Base-by-base conservation (phyloP, 2,797 vertebrate genomes). In the Caiman crocodilus region DNA sequence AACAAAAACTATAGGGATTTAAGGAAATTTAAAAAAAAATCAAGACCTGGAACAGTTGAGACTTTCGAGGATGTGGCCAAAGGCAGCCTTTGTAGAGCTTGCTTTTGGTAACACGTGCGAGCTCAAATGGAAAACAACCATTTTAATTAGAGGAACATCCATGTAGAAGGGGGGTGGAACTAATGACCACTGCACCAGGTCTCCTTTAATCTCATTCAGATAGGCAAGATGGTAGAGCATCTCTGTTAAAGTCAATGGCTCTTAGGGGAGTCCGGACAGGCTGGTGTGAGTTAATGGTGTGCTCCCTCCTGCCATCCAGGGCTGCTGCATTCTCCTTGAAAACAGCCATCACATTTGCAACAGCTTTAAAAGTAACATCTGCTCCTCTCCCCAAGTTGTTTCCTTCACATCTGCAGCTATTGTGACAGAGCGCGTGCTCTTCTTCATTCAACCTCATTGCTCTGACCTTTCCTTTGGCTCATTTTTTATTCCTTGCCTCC, bases 391-490 rank as follows among this genome's bases (percentile, higher is more conserved):
- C 67, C 61, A 63, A 58, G 21, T 85, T 79, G 60, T 92, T 95
- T 85, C 71, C 77, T 63, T 89, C 90, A 90, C 71, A 75, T 86
- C 87, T 88, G 30, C 69, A 79, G 77, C 1, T 14, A 55, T 26
- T 76, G 90, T 90, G 91, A 87, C 87, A 94, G 79, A 92, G 69
- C 65, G 64, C 5, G 4, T 55, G 21, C 76, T 83, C 84, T 50
- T 95, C 92, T 63, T 92, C 26, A 30, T 83, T 95, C 88, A 85
- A 76, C 85, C 91, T 95, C 3, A 0, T 65, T 57, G 16, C 81
- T 93, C 74, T 93, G 91, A 89, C 90, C 91, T 96, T 95, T 92
- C 78, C 63, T 55, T 71, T 92, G 86, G 69, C 82, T 97, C 93
- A 77, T 94, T 96, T 92, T 95, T 95, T 86, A 76, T 91, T 57